Base-by-base conservation (phyloP, 2,113 vertebrate genomes). In the Hemiscyllium ocellatum region DNA sequence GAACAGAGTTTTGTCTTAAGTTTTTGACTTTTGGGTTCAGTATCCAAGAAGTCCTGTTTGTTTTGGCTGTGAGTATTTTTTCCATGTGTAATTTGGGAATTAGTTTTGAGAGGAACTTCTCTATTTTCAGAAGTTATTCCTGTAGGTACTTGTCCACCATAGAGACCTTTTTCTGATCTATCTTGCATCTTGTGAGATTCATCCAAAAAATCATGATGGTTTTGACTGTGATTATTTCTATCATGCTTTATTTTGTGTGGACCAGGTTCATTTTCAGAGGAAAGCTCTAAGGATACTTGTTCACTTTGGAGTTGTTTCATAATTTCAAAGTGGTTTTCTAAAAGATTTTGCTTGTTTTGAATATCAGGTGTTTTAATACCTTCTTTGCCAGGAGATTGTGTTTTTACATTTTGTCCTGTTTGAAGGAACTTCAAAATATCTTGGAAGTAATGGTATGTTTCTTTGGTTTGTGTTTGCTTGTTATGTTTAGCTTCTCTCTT, bases 401-500 rank as follows among this genome's bases (percentile, higher is more conserved):
- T 29, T 56, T 83, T 83, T 47, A 7, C 17, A 20, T 56, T 24
- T 89, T 87, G 42, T 87, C 50, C 37, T 52, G 19, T 47, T 87
- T 50, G 52, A 56, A 56, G 20, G 26, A 56, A 52, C 80, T 83
- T 83, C 13, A 8, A 42, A 83, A 83, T 42, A 19, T 20, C 3
- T 47, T 83, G 37, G 6, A 17, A 20, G 17, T 7, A 83, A 83
- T 83, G 17, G 37, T 83, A 83, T 1, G 37, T 20, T 47, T 83
- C 80, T 83, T 42, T 47, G 37, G 80, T 83, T 83, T 83, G 80
- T 83, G 80, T 83, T 83, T 83, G 80, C 20, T 83, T 83, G 80
- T 83, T 19, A 47, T 19, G 37, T 83, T 37, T 37, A 47, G 37
- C 80, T 5, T 47, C 37, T 83, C 37, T 83, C 80, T 83, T 83